A percentile compares a stretch with the other conserved stretches of the same genome.
Conservation (phyloP, 2,888 invertebrate species). For the Aphodius granarius region DNA sequence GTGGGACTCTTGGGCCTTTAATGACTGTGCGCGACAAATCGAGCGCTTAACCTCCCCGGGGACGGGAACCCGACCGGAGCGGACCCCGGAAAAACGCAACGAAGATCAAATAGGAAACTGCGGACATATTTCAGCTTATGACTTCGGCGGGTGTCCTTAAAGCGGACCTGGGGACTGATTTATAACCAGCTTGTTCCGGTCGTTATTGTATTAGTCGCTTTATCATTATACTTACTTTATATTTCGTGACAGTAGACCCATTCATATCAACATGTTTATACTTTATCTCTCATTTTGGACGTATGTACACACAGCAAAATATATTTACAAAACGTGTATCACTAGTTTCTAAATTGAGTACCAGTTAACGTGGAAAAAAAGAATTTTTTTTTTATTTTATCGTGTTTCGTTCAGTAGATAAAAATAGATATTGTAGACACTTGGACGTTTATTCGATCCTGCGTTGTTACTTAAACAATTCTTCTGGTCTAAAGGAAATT, state of each 20-base stretch:
- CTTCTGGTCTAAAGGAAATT: too few species aligned
- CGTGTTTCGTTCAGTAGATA: too few species aligned
- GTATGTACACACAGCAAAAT: too few species aligned
- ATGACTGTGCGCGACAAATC: slow-evolving; percentile 57
- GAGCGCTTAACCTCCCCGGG: slow-evolving; percentile 53
- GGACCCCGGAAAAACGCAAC: neutral
- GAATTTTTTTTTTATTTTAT: too few species aligned
- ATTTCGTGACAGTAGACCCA: slow-evolving; percentile 48
- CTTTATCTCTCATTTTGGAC: too few species aligned
- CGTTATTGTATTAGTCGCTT: slow-evolving; percentile 7
- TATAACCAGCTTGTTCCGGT: neutral
- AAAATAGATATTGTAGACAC: too few species aligned
- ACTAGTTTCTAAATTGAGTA: too few species aligned
- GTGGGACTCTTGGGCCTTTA: slow-evolving; percentile 57
- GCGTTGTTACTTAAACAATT: too few species aligned
- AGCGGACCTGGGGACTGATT: neutral
- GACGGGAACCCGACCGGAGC: slow-evolving; percentile 32
- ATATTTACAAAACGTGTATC: too few species aligned
- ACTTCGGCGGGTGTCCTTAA: neutral
- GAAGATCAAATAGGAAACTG: neutral
- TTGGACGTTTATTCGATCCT: too few species aligned
- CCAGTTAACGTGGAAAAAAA: too few species aligned
- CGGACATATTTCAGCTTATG: neutral
- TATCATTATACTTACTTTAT: slow-evolving; percentile 43
- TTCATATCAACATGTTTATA: too few species aligned